Evolutionary conservation across 2,888 invertebrate species (phyloP), one percentile per base, ranked within the genome.

Genomic region (Griposia aprilina): DNA sequence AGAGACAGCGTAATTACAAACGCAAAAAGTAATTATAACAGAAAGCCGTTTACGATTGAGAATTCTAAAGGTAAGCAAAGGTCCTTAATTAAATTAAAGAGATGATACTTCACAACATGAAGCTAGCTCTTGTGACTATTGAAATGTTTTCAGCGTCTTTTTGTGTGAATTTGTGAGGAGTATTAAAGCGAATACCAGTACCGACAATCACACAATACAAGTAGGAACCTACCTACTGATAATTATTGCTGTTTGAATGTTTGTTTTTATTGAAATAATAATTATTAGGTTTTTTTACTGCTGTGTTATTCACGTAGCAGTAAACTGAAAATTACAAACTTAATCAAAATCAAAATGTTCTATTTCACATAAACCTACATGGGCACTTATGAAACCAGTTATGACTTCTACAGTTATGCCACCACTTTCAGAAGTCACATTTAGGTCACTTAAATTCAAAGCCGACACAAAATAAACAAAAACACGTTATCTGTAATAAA

Each of bases 51-150:
- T 83, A 80, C 74, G 76, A 88, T 85, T 81, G 82, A 80, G 68
- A 78, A 81, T 76, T 71, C 76, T 81, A 69, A 57, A 78, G n/a
- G n/a, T n/a, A n/a, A 84, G 82, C 79, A 83, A 79, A 83, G 81
- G 81, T 82, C 77, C 74, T 82, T 86, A 86, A 84, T 87, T 89
- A 74, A 89, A 89, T 81, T 78, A 82, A 82, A 80, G 30, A 87
- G 74, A 87, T 78, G 80, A 89, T 84, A 78, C 88, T 89, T 80
- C 71, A 82, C 83, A 79, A 83, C 65, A 78, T 62, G 73, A 84
- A 78, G 78, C 63, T 70, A 68, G 66, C 82, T 81, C 74, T 66
- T 72, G 62, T 55, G 74, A 68, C 59, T 78, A 81, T 82, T 75
- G 67, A 84, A 87, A 81, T 75, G 70, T 76, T 82, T 78, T 80